Conservation (phyloP, 2,797 vertebrate species). For the Microctenopoma lineatum region DNA sequence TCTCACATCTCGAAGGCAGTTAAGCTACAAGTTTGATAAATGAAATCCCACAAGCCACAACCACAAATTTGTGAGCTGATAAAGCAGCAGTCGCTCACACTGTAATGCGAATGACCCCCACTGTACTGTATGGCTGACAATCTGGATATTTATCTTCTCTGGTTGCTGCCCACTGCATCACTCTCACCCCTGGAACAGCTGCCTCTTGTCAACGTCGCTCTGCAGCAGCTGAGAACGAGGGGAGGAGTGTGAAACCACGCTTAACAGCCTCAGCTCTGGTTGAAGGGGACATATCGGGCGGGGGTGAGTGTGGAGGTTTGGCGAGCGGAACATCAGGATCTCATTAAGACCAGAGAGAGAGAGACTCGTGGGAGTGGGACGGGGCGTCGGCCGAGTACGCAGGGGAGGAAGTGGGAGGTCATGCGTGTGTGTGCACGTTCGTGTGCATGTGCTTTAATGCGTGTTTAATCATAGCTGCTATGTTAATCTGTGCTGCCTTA, state of each 20-base stretch:
- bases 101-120: background rate
- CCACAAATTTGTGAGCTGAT: conserved; percentile 30
- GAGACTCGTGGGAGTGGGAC: conserved; percentile 55
- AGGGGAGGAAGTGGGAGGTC: conserved; percentile 60
- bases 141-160: conserved; percentile 48
- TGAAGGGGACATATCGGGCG: conserved; percentile 7
- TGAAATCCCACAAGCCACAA: conserved; percentile 36
- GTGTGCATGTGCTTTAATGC: conserved; percentile 26
- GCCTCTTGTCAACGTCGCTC: conserved; percentile 68
- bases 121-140: conserved; percentile 12
- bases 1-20: conserved; percentile 23
- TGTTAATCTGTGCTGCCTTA: conserved; percentile 21
- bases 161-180: conserved; percentile 56
- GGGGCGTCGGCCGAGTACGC: conserved; percentile 56
- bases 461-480: conserved; percentile 34
- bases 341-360: conserved; percentile 59
- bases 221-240: conserved; percentile 71
- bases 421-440: conserved; percentile 25
- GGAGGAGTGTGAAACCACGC: conserved; percentile 54
- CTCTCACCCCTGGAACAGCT: conserved; percentile 71
- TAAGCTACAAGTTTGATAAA: conserved; percentile 42
- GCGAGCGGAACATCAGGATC: conserved; percentile 77
- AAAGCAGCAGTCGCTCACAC: conserved; percentile 37
- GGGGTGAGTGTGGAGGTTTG: conserved; percentile 1
- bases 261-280: conserved; percentile 67